A percentile compares a stretch with the other conserved stretches of the same genome.
These are phyloP conservation scores for Paracentrotus lividus DNA, from an alignment of 53 echinoderm and acorn worm genomes.

Conservation along the genomic window DNA sequence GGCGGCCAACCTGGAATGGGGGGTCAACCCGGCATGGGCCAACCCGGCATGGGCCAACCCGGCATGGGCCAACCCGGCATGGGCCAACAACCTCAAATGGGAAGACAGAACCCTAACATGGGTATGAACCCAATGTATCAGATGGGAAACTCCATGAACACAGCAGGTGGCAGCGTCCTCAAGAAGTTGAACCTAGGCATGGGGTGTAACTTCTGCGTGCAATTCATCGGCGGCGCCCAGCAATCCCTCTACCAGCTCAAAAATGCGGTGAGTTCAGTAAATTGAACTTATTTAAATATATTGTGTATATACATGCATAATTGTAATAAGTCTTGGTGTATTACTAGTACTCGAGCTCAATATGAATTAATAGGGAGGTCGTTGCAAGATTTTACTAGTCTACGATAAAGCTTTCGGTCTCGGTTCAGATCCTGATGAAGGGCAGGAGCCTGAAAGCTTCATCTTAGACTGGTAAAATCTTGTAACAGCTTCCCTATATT, in stretches of 20 bases:
- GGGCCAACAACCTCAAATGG: background rate
- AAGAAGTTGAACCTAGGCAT: background rate
- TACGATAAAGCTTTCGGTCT: too few relatives aligned
- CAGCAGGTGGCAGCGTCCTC: background rate
- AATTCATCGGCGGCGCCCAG: background rate
- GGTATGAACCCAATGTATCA: background rate
- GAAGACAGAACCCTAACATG: background rate
- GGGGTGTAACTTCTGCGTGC: background rate
- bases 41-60: background rate
- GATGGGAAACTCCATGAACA: background rate
- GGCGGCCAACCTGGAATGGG: background rate
- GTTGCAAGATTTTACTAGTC: too few relatives aligned
- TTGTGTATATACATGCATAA: too few relatives aligned
- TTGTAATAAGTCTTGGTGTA: too few relatives aligned
- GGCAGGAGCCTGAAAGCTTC: too few relatives aligned
- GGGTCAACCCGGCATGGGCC: background rate
- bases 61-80: background rate
- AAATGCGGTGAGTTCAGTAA: conserved; percentile 6
- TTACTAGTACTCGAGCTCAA: too few relatives aligned
- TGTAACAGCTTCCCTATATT: too few relatives aligned
- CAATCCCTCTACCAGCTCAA: background rate
- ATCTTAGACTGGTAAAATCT: too few relatives aligned
- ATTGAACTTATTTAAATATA: too few relatives aligned
- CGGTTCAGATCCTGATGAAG: too few relatives aligned
- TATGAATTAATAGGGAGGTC: too few relatives aligned